phyloP scores from a whole-genome alignment of 2,797 vertebrate species.

The Smutsia gigantea region DNA sequence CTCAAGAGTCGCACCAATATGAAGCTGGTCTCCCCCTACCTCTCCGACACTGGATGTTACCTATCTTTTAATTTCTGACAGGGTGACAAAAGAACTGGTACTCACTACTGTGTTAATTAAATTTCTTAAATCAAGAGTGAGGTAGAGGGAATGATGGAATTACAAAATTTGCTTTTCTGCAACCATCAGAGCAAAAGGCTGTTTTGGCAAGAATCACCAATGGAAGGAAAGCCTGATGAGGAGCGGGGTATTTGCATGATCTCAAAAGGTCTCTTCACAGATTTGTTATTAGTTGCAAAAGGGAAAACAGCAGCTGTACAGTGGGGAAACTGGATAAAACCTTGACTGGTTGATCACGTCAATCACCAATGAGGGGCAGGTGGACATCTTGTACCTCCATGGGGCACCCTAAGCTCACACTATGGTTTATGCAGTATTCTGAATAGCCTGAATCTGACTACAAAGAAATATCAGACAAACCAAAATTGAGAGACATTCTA shows the following conservation, averaged over 20 bases:
- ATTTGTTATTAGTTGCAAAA: not conserved
- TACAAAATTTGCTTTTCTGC: not conserved
- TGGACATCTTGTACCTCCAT: not conserved
- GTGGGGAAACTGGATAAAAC: not conserved
- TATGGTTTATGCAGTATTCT: not conserved
- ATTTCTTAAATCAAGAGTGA: slow-evolving; percentile 24
- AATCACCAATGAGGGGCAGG: not conserved
- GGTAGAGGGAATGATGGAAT: not conserved
- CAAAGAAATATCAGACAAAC: not conserved
- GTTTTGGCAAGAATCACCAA: not conserved
- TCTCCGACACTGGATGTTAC: not conserved
- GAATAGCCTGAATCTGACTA: not conserved
- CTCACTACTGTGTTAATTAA: not conserved
- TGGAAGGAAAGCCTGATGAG: not conserved
- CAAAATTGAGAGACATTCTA: not conserved
- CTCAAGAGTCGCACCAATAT: not conserved
- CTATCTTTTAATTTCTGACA: not conserved
- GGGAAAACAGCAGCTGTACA: not conserved
- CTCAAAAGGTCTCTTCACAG: not conserved
- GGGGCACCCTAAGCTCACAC: not conserved
- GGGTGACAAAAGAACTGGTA: not conserved
- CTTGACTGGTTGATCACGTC: not conserved
- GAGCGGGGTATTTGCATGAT: not conserved
- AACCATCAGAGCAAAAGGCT: not conserved
- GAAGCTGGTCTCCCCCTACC: not conserved